These are phyloP conservation scores for Leucophenga montana DNA, from an alignment of 2,888 invertebrate genomes.

Conservation along the genomic window DNA sequence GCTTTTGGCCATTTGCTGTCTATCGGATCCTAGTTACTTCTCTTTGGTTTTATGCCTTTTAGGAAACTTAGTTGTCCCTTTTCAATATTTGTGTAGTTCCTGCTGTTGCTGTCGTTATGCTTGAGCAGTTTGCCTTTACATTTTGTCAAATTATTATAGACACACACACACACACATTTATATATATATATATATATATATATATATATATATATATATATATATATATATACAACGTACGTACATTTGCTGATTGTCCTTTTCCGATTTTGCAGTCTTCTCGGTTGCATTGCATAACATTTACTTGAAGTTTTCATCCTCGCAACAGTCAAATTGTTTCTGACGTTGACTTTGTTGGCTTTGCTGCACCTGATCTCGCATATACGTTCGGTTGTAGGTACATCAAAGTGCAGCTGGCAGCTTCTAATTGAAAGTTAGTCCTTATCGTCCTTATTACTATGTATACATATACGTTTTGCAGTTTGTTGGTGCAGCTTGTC, in stretches of 20 bases:
- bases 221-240: too few species aligned
- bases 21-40: neutral
- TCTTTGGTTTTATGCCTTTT: neutral
- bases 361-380: neutral
- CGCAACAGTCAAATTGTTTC: too few species aligned
- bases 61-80: neutral
- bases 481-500: too few species aligned
- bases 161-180: too few species aligned
- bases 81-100: neutral
- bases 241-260: neutral
- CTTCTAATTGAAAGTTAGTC: conserved; percentile 16
- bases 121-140: neutral
- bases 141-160: conserved; percentile 9
- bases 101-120: neutral
- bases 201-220: too few species aligned
- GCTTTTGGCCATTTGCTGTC: conserved; percentile 19
- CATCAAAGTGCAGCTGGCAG: conserved; percentile 11
- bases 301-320: too few species aligned
- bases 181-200: too few species aligned
- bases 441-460: neutral
- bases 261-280: too few species aligned
- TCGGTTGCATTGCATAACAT: too few species aligned
- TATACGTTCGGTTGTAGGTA: neutral
- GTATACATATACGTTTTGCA: too few species aligned
- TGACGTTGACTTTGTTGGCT: neutral